Conservation (phyloP, 2,888 invertebrate genomes). For the Diplazon laetatorius region DNA sequence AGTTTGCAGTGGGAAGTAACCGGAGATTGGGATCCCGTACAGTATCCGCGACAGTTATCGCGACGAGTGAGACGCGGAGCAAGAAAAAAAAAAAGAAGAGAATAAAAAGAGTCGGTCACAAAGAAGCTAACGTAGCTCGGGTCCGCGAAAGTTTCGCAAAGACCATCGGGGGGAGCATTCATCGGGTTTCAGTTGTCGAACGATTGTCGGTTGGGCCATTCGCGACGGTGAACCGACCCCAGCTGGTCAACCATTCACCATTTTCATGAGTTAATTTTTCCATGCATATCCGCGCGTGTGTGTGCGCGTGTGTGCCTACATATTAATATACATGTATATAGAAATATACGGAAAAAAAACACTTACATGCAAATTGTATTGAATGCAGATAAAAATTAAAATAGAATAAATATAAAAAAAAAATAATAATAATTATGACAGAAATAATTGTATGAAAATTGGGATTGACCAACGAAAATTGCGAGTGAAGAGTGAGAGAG, state of each 20-base stretch:
- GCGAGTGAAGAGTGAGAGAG: background rate
- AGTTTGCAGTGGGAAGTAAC: constrained; percentile 1
- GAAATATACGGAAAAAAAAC: constrained; percentile 46
- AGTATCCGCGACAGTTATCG: constrained; percentile 36
- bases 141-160: too few relatives aligned
- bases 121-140: background rate
- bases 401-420: constrained; percentile 15
- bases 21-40: background rate
- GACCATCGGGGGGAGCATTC: background rate
- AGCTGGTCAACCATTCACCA: too few relatives aligned
- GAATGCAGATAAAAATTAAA: background rate
- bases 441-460: constrained; percentile 13
- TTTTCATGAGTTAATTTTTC: too few relatives aligned
- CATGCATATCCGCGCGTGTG: too few relatives aligned
- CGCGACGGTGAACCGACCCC: too few relatives aligned
- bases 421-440: background rate
- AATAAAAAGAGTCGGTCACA: constrained; percentile 20
- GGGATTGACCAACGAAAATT: background rate
- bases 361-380: constrained; percentile 17
- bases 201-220: too few relatives aligned
- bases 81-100: constrained; percentile 49
- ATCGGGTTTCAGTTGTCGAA: too few relatives aligned
- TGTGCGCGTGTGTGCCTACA: too few relatives aligned
- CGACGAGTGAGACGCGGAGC: constrained; percentile 40
- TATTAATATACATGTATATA: background rate